Evolutionary conservation across 2,797 vertebrate genomes (phyloP).

Genomic region (Myotis daubentonii): DNA sequence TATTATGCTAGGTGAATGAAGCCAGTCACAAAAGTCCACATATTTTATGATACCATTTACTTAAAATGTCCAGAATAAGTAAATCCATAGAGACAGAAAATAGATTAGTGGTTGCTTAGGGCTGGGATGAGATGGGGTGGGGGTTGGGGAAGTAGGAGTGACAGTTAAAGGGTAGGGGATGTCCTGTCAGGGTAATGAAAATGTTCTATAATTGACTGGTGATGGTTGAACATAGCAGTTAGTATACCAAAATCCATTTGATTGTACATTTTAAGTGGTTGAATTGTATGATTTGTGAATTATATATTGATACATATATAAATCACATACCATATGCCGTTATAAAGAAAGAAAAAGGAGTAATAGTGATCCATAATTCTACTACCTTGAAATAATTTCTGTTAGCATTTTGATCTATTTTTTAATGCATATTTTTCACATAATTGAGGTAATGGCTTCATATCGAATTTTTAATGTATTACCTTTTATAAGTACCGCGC

Average conservation of each 20-base stretch:
- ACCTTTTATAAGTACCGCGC: too few species aligned
- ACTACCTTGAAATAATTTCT: not conserved
- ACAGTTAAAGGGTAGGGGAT: not conserved
- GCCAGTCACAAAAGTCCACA: not conserved
- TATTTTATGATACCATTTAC: not conserved
- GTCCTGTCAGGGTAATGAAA: not conserved
- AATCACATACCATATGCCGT: not conserved
- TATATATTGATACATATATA: not conserved
- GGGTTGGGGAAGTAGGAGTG: fast-evolving
- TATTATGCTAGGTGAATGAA: not conserved
- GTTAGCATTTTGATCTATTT: not conserved
- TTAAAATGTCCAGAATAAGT: not conserved
- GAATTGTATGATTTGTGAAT: not conserved
- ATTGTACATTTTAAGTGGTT: slow-evolving; percentile 1
- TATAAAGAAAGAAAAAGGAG: slow-evolving; percentile 30
- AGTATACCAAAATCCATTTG: not conserved
- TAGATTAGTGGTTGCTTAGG: not conserved
- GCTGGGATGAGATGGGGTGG: not conserved
- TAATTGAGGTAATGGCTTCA: slow-evolving; percentile 10
- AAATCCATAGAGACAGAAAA: not conserved
- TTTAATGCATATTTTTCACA: not conserved
- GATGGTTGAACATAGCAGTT: not conserved
- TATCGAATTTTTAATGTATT: slow-evolving; percentile 34
- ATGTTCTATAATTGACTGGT: not conserved
- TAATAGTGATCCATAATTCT: not conserved